These are phyloP conservation scores for Catamblyrhynchus diadema DNA, from an alignment of 2,797 vertebrate species.

Conservation along the genomic window DNA sequence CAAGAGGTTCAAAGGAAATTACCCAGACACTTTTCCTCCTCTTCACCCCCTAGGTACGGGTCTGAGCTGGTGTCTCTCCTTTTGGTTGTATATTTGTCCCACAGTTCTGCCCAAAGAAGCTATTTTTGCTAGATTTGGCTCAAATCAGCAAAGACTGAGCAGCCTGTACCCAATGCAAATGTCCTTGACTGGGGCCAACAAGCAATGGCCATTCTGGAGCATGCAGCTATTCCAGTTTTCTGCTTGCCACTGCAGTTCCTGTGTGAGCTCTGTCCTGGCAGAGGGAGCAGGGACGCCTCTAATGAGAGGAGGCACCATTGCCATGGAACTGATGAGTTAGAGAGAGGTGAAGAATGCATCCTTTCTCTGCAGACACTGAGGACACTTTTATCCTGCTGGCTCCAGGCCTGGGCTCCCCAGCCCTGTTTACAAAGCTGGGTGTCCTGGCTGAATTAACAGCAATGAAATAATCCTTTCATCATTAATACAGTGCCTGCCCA, in stretches of 20 bases:
- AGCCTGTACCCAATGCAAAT: neutral
- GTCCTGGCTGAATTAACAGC: constrained; percentile 11
- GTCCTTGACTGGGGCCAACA: neutral
- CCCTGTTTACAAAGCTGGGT: neutral
- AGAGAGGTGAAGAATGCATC: constrained; percentile 38
- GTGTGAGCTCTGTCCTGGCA: neutral
- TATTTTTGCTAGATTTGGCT: neutral
- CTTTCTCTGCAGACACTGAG: constrained; percentile 47
- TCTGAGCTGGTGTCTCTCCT: neutral
- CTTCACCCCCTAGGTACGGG: neutral
- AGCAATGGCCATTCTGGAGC: neutral
- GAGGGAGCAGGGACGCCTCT: neutral
- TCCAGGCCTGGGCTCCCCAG: neutral
- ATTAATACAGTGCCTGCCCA: neutral
- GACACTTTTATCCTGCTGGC: constrained; percentile 54
- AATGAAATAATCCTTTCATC: constrained; percentile 18
- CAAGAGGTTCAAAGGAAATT: neutral
- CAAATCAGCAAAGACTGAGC: neutral
- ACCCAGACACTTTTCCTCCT: neutral
- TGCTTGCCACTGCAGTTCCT: constrained; percentile 17
- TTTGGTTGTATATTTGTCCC: neutral
- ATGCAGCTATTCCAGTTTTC: neutral
- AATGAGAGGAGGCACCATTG: neutral
- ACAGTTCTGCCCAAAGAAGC: neutral
- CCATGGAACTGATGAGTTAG: neutral